Conservation (phyloP, 2,888 invertebrate species). For the Blastobasis lacticolella region DNA sequence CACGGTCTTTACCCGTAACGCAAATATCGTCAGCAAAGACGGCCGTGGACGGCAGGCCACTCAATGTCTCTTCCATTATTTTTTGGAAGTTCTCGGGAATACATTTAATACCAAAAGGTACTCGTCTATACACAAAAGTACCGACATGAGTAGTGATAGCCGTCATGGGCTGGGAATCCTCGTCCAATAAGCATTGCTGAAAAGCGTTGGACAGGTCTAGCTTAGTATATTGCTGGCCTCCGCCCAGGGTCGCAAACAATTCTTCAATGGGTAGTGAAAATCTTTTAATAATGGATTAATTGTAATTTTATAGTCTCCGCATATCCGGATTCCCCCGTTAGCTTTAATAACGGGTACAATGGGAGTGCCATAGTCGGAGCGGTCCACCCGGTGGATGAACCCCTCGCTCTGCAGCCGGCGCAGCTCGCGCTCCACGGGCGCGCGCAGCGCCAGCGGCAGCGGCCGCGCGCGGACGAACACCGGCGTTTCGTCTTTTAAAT, state of each 20-base stretch:
- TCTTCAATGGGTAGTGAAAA: conserved; percentile 16
- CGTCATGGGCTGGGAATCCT: conserved; percentile 16
- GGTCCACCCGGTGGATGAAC: conserved; percentile 1
- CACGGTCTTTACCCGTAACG: no score
- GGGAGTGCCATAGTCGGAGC: conserved; percentile 13
- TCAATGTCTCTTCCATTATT: no score
- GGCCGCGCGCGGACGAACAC: conserved; percentile 16
- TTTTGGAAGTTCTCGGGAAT: background rate
- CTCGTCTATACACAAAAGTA: conserved; percentile 9
- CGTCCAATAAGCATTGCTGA: conserved; percentile 12
- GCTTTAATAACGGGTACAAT: background rate
- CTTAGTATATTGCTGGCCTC: conserved; percentile 17
- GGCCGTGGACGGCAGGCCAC: no score
- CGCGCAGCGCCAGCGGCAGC: conserved; percentile 18
- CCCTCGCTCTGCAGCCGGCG: conserved; percentile 16
- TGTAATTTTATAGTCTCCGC: conserved; percentile 21
- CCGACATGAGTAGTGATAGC: conserved; percentile 12
- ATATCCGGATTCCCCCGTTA: conserved; percentile 5
- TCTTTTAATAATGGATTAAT: conserved; percentile 17
- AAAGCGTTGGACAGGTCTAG: conserved; percentile 18
- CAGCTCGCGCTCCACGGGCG: no score
- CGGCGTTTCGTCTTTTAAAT: conserved; percentile 1
- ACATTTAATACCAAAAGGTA: conserved; percentile 14
- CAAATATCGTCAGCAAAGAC: no score
- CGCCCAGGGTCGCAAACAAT: conserved; percentile 12